Evolutionary conservation across 2,797 vertebrate species (phyloP), one percentile per base, ranked within the genome.

Genomic region (Mastacembelus armatus): DNA sequence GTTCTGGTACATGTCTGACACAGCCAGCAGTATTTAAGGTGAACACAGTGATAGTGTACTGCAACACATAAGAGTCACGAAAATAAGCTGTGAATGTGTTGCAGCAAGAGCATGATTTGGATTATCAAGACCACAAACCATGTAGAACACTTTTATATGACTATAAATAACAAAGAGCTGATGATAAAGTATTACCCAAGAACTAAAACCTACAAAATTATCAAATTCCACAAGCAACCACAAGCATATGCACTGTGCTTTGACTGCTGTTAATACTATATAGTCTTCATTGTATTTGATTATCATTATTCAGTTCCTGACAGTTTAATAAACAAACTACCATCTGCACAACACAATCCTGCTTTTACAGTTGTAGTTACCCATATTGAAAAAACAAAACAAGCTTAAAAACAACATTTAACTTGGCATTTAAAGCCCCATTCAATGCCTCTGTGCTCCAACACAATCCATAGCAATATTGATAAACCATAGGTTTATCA

Each of bases 81-180:
- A 39, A 10, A 27, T 52, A 33, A 71, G 24, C 38, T 63, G 24
- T 51, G 33, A 54, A 56, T 49, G 7, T 56, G 56, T 55, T 63
- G 50, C 22, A 77, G 61, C 50, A 56, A n/a, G 16, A 62, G 54
- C 33, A 32, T 30, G 38, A 56, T 58, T 50, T 60, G n/a, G 24
- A 66, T 66, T 51, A 66, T 78, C 32, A 71, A 35, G 54, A 58
- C 35, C 56, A 80, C 32, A 63, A 73, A 63, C 27, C n/a, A n/a
- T n/a, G n/a, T n/a, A n/a, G n/a, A n/a, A 64, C 24, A 76, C 29
- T 29, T 10, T n/a, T 47, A 1, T 27, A 59, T 19, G 18, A 61
- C 33, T 22, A n/a, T 35, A 27, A 65, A 51, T 19, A 22, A 61
- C 30, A 67, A 61, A 58, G 5, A 50, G 4, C 8, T 7, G 24